Evolutionary conservation across 2,797 vertebrate species (phyloP).

Genomic region (Trachurus trachurus): DNA sequence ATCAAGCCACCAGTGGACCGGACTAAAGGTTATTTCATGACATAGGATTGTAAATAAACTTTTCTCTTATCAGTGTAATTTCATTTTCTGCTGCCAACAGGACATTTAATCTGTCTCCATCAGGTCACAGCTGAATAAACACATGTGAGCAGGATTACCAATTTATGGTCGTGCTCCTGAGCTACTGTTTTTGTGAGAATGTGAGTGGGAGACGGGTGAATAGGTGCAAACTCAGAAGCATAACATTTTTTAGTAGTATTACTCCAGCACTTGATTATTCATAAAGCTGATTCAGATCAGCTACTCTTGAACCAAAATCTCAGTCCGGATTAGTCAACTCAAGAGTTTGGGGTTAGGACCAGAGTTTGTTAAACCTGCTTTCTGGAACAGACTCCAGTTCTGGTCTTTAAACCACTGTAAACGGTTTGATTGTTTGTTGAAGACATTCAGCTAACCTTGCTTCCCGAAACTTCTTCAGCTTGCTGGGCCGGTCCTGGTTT

Average conservation of each 20-base stretch:
- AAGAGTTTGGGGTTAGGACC: neutral
- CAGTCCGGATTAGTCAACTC: neutral
- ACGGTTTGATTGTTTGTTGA: neutral
- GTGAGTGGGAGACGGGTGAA: too few relatives aligned
- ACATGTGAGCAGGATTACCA: neutral
- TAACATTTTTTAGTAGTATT: neutral
- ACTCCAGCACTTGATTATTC: neutral
- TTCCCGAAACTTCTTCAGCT: constrained; percentile 95
- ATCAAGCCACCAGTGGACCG: neutral
- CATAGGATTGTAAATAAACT: neutral
- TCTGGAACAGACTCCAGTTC: neutral
- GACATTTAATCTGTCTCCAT: neutral
- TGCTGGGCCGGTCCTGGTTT: constrained; percentile 94
- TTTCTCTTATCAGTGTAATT: neutral
- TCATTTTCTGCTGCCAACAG: neutral
- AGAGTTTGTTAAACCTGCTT: neutral
- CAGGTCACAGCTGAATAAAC: neutral
- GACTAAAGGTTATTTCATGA: neutral
- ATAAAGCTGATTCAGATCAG: neutral
- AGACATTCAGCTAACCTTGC: constrained; percentile 85
- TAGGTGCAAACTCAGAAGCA: too few relatives aligned
- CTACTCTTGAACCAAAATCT: neutral
- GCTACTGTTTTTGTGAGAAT: too few relatives aligned
- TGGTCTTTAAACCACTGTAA: neutral
- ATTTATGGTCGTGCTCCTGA: too few relatives aligned